Evolutionary conservation across 1,140 invertebrate genomes (phyloP).

Genomic region (Zaprionus gabonicus): DNA sequence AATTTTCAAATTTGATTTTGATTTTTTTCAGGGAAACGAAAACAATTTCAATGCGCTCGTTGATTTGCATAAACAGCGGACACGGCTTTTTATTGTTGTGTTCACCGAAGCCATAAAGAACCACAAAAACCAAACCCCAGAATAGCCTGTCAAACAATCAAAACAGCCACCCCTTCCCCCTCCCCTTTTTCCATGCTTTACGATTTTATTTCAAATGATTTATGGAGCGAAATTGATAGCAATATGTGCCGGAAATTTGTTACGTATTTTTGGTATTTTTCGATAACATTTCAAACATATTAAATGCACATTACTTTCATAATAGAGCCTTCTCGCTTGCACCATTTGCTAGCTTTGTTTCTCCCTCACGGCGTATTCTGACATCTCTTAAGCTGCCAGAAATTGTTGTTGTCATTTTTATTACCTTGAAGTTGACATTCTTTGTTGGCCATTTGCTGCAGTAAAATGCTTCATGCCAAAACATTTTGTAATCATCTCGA

Average conservation of each 20-base stretch:
- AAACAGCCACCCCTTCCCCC: background rate
- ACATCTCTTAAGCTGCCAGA: conserved; percentile 25
- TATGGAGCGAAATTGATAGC: conserved; percentile 57
- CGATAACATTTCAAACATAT: conserved; percentile 75
- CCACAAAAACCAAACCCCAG: conserved; percentile 24
- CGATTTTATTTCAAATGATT: conserved; percentile 50
- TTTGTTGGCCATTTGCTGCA: conserved; percentile 4
- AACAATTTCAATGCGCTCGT: conserved; percentile 44
- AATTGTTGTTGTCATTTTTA: conserved; percentile 35
- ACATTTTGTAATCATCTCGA: conserved; percentile 20
- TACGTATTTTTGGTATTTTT: conserved; percentile 53
- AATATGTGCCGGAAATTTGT: conserved; percentile 76
- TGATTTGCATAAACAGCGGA: conserved; percentile 69
- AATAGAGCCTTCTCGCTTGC: conserved; percentile 32
- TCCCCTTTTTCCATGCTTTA: background rate
- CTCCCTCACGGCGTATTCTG: conserved; percentile 2
- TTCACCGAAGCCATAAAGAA: conserved; percentile 19
- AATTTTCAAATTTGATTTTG: conserved; percentile 27
- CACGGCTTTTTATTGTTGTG: conserved; percentile 32
- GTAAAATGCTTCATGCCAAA: conserved; percentile 14
- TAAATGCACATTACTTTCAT: conserved; percentile 72
- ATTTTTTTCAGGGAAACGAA: conserved; percentile 46
- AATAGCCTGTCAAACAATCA: conserved; percentile 22
- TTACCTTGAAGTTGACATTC: conserved; percentile 29
- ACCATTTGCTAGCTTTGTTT: background rate